phyloP scores from a whole-genome alignment of 2,797 vertebrate genomes.

The Epinephelus malabaricus region DNA sequence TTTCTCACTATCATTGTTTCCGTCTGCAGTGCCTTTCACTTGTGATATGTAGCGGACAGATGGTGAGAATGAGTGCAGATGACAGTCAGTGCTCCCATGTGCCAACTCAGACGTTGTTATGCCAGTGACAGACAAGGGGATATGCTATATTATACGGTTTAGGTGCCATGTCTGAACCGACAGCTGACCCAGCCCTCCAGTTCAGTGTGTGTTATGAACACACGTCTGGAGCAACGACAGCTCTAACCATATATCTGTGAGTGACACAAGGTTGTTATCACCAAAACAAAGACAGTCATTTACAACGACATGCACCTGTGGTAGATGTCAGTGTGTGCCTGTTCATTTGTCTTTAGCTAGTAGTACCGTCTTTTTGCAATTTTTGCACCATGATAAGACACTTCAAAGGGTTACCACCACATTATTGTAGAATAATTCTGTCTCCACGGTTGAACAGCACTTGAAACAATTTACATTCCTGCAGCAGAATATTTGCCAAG shows the following conservation, averaged over 20 bases:
- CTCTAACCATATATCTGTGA: slow-evolving; percentile 27
- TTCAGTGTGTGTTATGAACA: slow-evolving; percentile 50
- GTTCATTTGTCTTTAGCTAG: neutral
- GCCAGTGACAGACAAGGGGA: slow-evolving; percentile 51
- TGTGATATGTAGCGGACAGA: slow-evolving; percentile 47
- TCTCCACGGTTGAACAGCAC: neutral
- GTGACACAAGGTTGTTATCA: slow-evolving; percentile 32
- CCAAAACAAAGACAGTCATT: slow-evolving; percentile 38
- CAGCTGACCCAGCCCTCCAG: slow-evolving; percentile 62
- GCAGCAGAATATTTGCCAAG: neutral
- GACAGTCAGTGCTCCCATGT: slow-evolving; percentile 51
- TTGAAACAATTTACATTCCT: neutral
- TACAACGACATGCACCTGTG: slow-evolving; percentile 35
- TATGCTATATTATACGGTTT: slow-evolving; percentile 57
- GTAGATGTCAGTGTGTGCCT: neutral
- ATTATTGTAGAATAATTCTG: neutral
- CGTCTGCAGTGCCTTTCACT: slow-evolving; percentile 22
- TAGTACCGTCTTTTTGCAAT: neutral
- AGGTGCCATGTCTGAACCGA: slow-evolving; percentile 53
- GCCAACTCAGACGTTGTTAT: slow-evolving; percentile 50
- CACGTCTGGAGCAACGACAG: slow-evolving; percentile 32
- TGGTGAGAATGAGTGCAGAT: slow-evolving; percentile 53
- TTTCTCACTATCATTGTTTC: slow-evolving; percentile 1
- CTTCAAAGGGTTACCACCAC: neutral
- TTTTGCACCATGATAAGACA: neutral